Percentiles rank a stretch among this genome's conserved stretches.
These are phyloP conservation scores for Erebia epiphron DNA, from an alignment of 2,888 invertebrate species.

Conservation along the genomic window DNA sequence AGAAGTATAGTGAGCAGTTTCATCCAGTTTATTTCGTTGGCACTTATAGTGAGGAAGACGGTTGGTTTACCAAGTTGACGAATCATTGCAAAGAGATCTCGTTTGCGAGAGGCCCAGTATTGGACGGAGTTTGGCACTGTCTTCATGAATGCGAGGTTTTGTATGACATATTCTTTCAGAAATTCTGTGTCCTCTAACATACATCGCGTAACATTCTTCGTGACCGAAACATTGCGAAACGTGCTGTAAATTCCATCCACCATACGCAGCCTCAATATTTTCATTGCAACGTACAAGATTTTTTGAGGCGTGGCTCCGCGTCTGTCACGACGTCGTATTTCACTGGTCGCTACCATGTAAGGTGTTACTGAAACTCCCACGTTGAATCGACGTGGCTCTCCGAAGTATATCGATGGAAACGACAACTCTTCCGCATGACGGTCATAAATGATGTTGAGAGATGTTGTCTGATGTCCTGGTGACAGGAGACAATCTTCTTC, in stretches of 20 bases:
- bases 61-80: constrained; percentile 55
- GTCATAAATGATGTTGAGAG: constrained; percentile 52
- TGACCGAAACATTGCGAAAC: constrained; percentile 45
- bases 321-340: constrained; percentile 55
- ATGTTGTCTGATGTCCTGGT: constrained; percentile 48
- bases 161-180: constrained; percentile 46
- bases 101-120: constrained; percentile 56
- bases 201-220: constrained; percentile 46
- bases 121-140: constrained; percentile 57
- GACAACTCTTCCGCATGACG: constrained; percentile 61
- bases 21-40: constrained; percentile 60
- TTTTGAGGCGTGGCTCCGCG: constrained; percentile 55
- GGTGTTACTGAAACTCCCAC: constrained; percentile 50
- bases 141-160: constrained; percentile 54
- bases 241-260: constrained; percentile 46
- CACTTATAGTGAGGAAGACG: constrained; percentile 52
- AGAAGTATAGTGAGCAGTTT: constrained; percentile 51
- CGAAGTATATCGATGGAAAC: constrained; percentile 61
- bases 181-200: constrained; percentile 50
- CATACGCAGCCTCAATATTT: constrained; percentile 51
- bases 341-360: constrained; percentile 57
- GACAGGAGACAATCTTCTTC: constrained; percentile 52
- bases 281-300: constrained; percentile 61
- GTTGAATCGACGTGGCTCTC: constrained; percentile 50
- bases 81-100: constrained; percentile 53